Evolutionary conservation across 2,797 vertebrate species (phyloP).

Genomic region (Molossus molossus): DNA sequence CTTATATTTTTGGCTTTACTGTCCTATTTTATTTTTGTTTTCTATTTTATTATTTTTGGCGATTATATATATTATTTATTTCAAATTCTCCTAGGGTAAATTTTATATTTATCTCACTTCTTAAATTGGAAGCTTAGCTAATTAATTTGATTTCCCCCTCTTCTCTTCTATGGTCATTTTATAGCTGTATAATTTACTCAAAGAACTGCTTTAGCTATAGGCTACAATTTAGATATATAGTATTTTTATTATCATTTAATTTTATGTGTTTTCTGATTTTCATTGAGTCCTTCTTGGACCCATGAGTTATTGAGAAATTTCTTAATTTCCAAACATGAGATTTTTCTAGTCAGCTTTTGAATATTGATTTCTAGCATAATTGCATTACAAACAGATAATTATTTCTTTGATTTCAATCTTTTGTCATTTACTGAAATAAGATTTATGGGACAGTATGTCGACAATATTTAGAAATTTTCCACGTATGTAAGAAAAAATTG

Average conservation of each 20-base stretch:
- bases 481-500: background rate
- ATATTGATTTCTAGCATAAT: background rate
- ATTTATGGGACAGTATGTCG: background rate
- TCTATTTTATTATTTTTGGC: constrained; percentile 20
- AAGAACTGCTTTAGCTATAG: background rate
- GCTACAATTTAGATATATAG: background rate
- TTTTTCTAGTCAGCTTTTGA: constrained; percentile 17
- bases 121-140: constrained; percentile 30
- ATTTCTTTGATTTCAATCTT: background rate
- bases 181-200: background rate
- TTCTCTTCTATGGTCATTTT: background rate
- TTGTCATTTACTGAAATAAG: background rate
- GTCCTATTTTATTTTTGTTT: background rate
- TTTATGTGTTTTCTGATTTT: constrained; percentile 51
- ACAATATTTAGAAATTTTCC: constrained; percentile 25
- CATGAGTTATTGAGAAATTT: constrained; percentile 2
- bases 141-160: background rate
- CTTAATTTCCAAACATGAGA: background rate
- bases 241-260: background rate
- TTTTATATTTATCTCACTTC: constrained; percentile 12
- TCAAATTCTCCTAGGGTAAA: background rate
- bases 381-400: background rate
- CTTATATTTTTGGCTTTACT: constrained; percentile 6
- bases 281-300: background rate
- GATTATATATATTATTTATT: background rate